A percentile compares a stretch with the other conserved stretches of the same genome.
Evolutionary conservation across 1,140 invertebrate genomes (phyloP).

Genomic region (Drosophila bocki): DNA sequence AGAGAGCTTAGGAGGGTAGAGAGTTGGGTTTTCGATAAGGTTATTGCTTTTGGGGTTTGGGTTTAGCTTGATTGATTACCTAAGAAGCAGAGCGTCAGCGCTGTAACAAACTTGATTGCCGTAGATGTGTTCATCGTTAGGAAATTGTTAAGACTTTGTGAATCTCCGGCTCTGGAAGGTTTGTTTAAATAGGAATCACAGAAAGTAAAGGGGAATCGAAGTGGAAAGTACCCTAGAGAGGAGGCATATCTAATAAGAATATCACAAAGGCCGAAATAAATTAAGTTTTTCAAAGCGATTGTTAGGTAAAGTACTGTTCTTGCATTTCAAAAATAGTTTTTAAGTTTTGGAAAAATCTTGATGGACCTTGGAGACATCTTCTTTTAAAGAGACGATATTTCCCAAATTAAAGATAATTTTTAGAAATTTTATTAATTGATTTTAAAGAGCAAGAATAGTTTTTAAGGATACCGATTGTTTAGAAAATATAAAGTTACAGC

Average conservation of each 20-base stretch:
- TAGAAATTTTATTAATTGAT: too few species aligned
- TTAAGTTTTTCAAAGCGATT: too few species aligned
- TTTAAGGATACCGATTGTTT: too few species aligned
- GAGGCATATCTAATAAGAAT: background rate
- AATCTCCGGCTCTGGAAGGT: background rate
- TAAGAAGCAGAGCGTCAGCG: slow-evolving; percentile 42
- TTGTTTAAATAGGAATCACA: slow-evolving; percentile 60
- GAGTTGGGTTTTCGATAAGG: background rate
- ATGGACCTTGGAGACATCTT: too few species aligned
- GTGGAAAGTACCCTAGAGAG: background rate
- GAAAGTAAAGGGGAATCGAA: background rate
- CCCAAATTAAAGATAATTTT: too few species aligned
- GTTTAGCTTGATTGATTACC: slow-evolving; percentile 57
- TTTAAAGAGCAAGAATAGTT: too few species aligned
- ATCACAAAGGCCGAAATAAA: too few species aligned
- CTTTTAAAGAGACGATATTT: too few species aligned
- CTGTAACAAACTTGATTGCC: slow-evolving; percentile 46
- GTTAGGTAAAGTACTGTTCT: too few species aligned
- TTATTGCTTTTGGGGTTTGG: background rate
- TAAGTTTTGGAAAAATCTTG: too few species aligned
- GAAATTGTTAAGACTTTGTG: slow-evolving; percentile 17
- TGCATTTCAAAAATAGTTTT: too few species aligned
- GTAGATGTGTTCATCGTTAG: slow-evolving; percentile 48
- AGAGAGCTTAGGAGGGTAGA: slow-evolving; percentile 19
- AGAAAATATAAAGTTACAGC: too few species aligned